Percentiles rank a stretch among this genome's conserved stretches.
phyloP scores from a whole-genome alignment of 2,888 invertebrate species.

The Chironomus tentans region DNA sequence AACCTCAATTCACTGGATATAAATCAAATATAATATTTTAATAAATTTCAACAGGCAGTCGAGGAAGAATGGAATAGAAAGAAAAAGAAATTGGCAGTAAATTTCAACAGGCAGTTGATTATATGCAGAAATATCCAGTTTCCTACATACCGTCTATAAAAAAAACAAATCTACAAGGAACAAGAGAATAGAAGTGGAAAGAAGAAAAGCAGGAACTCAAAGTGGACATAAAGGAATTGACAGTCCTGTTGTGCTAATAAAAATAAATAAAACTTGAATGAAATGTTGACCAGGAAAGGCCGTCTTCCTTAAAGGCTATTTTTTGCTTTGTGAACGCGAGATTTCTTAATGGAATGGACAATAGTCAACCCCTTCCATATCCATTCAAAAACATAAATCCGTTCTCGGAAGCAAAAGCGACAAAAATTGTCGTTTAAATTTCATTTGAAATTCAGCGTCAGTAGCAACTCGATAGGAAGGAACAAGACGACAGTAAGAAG shows the following conservation, averaged over 20 bases:
- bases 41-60: not conserved
- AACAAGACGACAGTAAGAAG: not conserved
- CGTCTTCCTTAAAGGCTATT: not conserved
- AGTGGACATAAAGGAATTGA: not conserved
- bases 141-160: not conserved
- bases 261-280: constrained; percentile 10
- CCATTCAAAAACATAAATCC: no score
- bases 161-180: no score
- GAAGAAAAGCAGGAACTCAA: constrained; percentile 11
- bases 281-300: not conserved
- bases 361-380: not conserved
- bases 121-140: not conserved
- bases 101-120: not conserved
- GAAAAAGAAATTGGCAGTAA: not conserved
- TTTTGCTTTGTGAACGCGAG: not conserved
- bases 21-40: not conserved
- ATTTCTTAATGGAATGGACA: not conserved
- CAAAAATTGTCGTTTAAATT: no score
- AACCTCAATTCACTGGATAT: not conserved
- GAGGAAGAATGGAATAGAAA: not conserved
- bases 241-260: constrained; percentile 4
- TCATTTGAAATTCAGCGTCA: no score
- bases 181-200: not conserved
- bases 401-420: not conserved
- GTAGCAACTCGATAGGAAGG: no score